Conservation (phyloP, 2,888 invertebrate species). For the Pachliopta kotzebuea region DNA sequence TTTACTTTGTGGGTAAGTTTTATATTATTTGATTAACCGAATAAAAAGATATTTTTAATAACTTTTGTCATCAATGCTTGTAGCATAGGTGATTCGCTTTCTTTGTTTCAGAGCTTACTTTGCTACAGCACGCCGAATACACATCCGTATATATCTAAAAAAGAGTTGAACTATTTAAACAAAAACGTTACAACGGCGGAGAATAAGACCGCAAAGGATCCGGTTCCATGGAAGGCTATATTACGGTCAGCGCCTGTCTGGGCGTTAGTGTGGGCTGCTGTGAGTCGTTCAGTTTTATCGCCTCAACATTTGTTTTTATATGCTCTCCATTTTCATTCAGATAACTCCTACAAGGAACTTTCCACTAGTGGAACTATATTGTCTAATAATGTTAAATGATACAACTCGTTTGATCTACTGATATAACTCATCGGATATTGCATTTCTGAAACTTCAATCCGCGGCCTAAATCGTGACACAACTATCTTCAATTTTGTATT, state of each 20-base stretch:
- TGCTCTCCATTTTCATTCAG: neutral
- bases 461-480: no score
- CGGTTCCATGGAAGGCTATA: constrained; percentile 86
- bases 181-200: constrained; percentile 81
- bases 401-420: no score
- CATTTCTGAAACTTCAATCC: no score
- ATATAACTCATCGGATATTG: no score
- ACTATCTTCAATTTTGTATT: no score
- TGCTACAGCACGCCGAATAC: constrained; percentile 77
- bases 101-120: constrained; percentile 73
- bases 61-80: no score
- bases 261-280: constrained; percentile 86
- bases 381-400: neutral
- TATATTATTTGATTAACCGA: no score
- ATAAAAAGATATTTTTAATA: no score
- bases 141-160: constrained; percentile 79
- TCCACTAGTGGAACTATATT: neutral
- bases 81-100: constrained; percentile 58
- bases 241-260: constrained; percentile 85
- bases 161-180: constrained; percentile 75
- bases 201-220: constrained; percentile 74
- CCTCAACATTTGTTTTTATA: constrained; percentile 4
- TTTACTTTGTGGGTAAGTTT: constrained; percentile 71
- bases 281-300: constrained; percentile 45
- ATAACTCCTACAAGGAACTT: neutral